Evolutionary conservation across 1,140 invertebrate genomes (phyloP).

Genomic region (Drosophila watanabei): DNA sequence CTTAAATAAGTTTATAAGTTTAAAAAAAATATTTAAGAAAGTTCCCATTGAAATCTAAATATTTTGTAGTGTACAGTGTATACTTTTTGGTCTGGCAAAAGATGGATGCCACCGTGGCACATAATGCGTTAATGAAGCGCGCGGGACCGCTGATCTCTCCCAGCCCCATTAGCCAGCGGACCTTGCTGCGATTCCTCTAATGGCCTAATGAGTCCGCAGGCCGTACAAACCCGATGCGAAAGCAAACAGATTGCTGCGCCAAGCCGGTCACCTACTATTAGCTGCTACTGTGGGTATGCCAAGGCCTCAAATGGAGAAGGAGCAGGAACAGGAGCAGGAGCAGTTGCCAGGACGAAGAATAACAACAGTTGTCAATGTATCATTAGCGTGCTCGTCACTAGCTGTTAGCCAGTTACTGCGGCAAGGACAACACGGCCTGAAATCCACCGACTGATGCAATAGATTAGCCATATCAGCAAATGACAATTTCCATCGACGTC

Average conservation of each 20-base stretch:
- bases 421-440: conserved; percentile 19
- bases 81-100: conserved; percentile 25
- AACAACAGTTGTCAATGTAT: conserved; percentile 74
- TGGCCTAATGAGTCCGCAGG: conserved; percentile 57
- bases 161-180: conserved; percentile 27
- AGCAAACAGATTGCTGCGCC: conserved; percentile 36
- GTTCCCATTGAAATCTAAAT: neutral
- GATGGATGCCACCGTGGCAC: conserved; percentile 38
- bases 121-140: conserved; percentile 69
- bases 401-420: conserved; percentile 29
- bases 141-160: conserved; percentile 13
- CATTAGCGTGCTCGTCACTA: conserved; percentile 57
- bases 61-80: conserved; percentile 11
- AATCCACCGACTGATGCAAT: conserved; percentile 52
- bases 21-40: neutral
- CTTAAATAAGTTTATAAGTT: neutral
- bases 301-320: neutral
- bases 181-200: conserved; percentile 46
- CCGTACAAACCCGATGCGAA: conserved; percentile 44
- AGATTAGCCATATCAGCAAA: conserved; percentile 66
- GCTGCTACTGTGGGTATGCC: conserved; percentile 3
- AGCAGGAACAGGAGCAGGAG: neutral
- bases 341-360: conserved; percentile 24
- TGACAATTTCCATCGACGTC: conserved; percentile 38
- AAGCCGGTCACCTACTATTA: conserved; percentile 24